Evolutionary conservation across 2,113 vertebrate genomes (phyloP).

Genomic region (Sphaerodactylus townsendi): DNA sequence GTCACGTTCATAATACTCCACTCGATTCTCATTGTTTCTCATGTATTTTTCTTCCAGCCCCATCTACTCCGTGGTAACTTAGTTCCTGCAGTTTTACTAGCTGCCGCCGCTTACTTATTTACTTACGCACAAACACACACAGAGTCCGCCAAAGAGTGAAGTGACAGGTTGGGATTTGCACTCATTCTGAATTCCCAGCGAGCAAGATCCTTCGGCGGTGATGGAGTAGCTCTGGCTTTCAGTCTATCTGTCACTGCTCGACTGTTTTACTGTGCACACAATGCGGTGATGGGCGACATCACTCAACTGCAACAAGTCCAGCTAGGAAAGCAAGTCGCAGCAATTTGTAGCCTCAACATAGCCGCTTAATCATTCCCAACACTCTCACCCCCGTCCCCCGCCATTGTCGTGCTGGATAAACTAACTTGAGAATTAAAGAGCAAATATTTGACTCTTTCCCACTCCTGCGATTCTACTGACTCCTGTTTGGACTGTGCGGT

Average conservation of each 20-base stretch:
- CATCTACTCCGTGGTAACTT: background rate
- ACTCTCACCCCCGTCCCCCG: conserved; percentile 17
- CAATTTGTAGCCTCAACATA: conserved; percentile 73
- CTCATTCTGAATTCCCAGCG: conserved; percentile 70
- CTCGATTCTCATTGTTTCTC: conserved; percentile 25
- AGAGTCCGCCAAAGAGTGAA: conserved; percentile 69
- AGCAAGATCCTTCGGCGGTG: conserved; percentile 70
- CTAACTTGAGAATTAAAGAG: conserved; percentile 69
- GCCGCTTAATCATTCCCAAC: conserved; percentile 69
- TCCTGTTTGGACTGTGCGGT: conserved; percentile 72
- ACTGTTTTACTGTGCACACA: conserved; percentile 85
- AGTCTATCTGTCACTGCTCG: conserved; percentile 81
- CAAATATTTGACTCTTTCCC: conserved; percentile 74
- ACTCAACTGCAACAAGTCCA: conserved; percentile 78
- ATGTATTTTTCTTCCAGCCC: conserved; percentile 36
- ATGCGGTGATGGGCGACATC: conserved; percentile 77
- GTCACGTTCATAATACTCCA: background rate
- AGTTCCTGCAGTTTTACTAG: conserved; percentile 53
- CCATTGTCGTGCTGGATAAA: conserved; percentile 58
- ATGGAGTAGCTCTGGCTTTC: conserved; percentile 75
- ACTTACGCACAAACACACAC: background rate
- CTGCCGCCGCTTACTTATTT: conserved; percentile 54
- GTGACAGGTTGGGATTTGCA: conserved; percentile 45
- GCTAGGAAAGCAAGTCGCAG: conserved; percentile 71
- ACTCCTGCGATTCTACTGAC: conserved; percentile 66